These are phyloP conservation scores for Cercopithecus mona DNA, from an alignment of 2,113 vertebrate species.

Conservation along the genomic window DNA sequence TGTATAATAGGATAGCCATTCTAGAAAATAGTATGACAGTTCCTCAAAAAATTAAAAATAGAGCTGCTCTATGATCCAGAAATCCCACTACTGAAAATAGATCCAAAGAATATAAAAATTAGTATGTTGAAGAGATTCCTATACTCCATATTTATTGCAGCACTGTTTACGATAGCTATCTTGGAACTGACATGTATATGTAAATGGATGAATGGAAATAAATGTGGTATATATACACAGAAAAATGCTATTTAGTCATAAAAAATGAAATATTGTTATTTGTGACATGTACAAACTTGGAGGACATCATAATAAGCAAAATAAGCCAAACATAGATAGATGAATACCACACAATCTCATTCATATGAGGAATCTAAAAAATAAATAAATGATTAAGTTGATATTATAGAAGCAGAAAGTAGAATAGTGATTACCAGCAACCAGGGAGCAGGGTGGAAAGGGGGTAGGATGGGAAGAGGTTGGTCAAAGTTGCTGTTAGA, in stretches of 20 bases:
- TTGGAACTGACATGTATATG: too few species aligned
- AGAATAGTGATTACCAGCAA: neutral
- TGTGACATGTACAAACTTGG: neutral
- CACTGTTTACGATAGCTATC: neutral
- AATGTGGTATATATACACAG: too few species aligned
- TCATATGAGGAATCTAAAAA: neutral
- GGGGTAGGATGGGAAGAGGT: neutral
- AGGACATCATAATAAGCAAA: neutral
- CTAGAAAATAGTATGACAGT: neutral
- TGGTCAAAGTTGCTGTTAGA: neutral
- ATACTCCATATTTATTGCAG: neutral
- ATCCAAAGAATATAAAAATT: neutral
- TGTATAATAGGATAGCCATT: neutral
- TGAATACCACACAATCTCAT: neutral
- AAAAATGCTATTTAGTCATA: neutral
- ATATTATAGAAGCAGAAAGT: neutral
- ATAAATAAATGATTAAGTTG: neutral
- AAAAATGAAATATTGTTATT: neutral
- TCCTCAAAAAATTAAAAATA: neutral
- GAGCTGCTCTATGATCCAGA: neutral
- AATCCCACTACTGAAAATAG: neutral
- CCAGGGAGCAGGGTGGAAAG: neutral
- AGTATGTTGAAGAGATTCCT: neutral
- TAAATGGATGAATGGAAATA: too few species aligned
- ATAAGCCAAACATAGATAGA: neutral